Conservation (phyloP, 1,140 invertebrate genomes). For the Camponotus pennsylvanicus region DNA sequence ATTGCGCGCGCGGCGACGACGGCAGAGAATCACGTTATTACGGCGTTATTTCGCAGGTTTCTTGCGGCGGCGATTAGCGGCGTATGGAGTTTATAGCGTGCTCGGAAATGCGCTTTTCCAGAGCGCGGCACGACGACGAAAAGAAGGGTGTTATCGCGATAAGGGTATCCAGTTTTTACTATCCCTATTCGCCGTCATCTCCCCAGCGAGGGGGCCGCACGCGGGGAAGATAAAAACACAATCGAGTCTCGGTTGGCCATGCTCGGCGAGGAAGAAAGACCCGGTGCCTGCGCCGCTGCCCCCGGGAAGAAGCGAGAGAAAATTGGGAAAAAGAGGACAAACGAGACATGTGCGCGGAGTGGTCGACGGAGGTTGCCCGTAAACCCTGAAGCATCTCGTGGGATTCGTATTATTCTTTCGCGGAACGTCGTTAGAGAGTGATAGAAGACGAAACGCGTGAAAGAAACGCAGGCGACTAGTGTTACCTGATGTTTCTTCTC, state of each 20-base stretch:
- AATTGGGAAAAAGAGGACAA: slow-evolving; percentile 10
- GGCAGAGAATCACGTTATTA: slow-evolving; percentile 34
- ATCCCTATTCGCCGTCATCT: background rate
- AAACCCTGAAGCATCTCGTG: slow-evolving; percentile 62
- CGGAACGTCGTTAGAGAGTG: slow-evolving; percentile 61
- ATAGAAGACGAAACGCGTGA: background rate
- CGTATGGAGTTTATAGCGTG: slow-evolving; percentile 33
- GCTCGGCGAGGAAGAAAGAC: slow-evolving; percentile 3
- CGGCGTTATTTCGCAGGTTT: slow-evolving; percentile 24
- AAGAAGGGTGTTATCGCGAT: slow-evolving; percentile 35
- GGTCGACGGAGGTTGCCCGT: slow-evolving; percentile 45
- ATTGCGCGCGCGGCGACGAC: background rate
- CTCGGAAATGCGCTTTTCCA: slow-evolving; percentile 36
- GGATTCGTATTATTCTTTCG: slow-evolving; percentile 73
- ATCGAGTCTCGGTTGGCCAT: slow-evolving; percentile 57
- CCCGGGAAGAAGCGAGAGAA: slow-evolving; percentile 21
- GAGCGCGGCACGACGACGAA: background rate
- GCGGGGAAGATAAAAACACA: slow-evolving; percentile 35
- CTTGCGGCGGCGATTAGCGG: slow-evolving; percentile 42
- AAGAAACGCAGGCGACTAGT: background rate
- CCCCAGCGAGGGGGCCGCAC: background rate
- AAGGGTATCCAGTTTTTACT: slow-evolving; percentile 46
- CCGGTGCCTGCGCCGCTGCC: background rate
- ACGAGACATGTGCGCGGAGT: slow-evolving; percentile 7
- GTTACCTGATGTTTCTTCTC: slow-evolving; percentile 18